Conservation (phyloP, 2,888 invertebrate genomes). For the Eledona agricola region DNA sequence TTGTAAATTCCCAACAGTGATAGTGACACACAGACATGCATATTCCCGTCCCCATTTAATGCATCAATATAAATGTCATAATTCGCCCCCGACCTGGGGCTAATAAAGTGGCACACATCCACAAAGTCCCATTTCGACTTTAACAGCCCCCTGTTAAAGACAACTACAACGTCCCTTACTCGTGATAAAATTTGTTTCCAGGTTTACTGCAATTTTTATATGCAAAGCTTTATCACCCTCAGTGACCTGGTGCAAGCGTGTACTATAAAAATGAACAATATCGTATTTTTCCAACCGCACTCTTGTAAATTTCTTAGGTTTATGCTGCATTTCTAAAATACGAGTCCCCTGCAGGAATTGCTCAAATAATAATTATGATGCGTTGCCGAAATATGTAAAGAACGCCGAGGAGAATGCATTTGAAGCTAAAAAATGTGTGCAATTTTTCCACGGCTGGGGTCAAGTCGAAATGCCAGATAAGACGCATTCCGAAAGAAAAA, state of each 20-base stretch:
- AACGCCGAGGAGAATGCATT: no score
- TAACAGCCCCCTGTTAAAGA: conserved; percentile 27
- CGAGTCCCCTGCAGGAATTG: no score
- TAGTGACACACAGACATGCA: conserved; percentile 21
- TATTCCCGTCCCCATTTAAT: conserved; percentile 15
- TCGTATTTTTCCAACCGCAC: no score
- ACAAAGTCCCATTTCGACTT: conserved; percentile 9
- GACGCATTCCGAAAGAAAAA: no score
- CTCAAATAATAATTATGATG: no score
- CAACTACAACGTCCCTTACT: conserved; percentile 14
- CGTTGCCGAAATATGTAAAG: no score
- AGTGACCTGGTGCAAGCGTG: conserved; percentile 24
- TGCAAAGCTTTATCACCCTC: conserved; percentile 35
- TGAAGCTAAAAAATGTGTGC: no score
- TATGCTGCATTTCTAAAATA: no score
- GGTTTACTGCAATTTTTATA: conserved; percentile 33
- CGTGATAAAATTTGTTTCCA: conserved; percentile 22
- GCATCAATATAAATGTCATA: conserved; percentile 27
- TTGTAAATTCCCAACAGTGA: conserved; percentile 23
- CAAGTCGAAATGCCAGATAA: no score
- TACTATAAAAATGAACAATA: conserved; percentile 18
- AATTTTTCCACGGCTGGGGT: no score
- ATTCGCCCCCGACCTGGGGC: conserved; percentile 12
- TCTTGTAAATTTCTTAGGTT: no score
- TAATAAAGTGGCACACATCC: conserved; percentile 22